These are phyloP conservation scores for Pocota personata DNA, from an alignment of 2,888 invertebrate species.

Conservation along the genomic window DNA sequence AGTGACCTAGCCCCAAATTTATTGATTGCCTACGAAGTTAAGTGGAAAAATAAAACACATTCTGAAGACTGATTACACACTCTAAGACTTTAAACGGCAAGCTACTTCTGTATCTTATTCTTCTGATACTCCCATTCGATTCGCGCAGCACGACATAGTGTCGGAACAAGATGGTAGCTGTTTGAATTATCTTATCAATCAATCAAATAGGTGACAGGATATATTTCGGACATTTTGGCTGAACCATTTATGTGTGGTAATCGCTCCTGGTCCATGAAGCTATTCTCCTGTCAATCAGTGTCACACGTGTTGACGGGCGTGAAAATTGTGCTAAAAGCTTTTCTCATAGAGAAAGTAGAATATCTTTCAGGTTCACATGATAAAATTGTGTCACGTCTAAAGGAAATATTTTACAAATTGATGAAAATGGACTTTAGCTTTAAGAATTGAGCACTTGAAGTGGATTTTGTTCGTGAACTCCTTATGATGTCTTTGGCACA, in stretches of 20 bases:
- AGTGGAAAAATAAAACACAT: conserved; percentile 17
- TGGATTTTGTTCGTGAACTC: neutral
- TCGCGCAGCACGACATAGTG: neutral
- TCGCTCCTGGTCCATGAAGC: neutral
- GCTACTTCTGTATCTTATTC: neutral
- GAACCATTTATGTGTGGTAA: conserved; percentile 22
- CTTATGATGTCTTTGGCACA: neutral
- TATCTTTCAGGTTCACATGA: neutral
- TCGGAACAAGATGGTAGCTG: neutral
- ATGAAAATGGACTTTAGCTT: neutral
- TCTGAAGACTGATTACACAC: neutral
- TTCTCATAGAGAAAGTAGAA: neutral
- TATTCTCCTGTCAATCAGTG: conserved; percentile 33
- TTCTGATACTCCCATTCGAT: neutral
- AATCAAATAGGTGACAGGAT: conserved; percentile 32
- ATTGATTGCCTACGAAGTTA: conserved; percentile 21
- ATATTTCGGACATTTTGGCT: conserved; percentile 19
- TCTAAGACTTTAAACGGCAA: neutral
- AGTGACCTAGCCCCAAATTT: conserved; percentile 11
- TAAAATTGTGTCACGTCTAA: neutral
- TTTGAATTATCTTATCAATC: conserved; percentile 43
- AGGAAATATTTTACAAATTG: conserved; percentile 9
- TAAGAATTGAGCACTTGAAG: neutral
- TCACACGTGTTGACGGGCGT: neutral
- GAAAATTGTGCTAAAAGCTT: neutral